phyloP scores from a whole-genome alignment of 2,113 vertebrate species.

The Alosa alosa region DNA sequence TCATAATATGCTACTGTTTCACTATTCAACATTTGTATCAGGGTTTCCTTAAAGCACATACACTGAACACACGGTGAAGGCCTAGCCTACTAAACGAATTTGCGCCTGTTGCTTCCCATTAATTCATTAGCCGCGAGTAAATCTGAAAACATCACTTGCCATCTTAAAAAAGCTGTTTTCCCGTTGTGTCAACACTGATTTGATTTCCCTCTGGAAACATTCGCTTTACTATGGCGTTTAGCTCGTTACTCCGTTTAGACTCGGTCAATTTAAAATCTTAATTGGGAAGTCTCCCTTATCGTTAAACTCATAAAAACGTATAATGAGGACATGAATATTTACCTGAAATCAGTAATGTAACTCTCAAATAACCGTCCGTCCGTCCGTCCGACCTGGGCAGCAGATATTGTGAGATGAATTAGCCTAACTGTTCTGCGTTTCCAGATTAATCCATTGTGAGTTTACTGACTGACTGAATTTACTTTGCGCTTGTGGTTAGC shows the following conservation, averaged over 20 bases:
- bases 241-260: not conserved
- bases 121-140: not conserved
- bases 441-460: conserved; percentile 56
- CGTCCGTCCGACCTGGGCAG: not conserved
- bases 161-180: not conserved
- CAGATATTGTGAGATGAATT: not conserved
- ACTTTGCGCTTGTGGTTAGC: not conserved
- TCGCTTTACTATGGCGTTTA: not conserved
- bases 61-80: too few species aligned
- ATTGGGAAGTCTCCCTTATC: not conserved
- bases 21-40: not conserved
- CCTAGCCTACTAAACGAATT: too few species aligned
- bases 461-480: not conserved
- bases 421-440: not conserved
- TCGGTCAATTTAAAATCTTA: not conserved
- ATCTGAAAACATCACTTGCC: not conserved
- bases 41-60: too few species aligned
- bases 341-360: not conserved
- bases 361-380: not conserved
- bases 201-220: not conserved
- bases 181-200: not conserved
- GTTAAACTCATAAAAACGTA: not conserved
- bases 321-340: not conserved
- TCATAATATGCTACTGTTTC: not conserved
- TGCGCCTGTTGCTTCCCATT: not conserved